Evolutionary conservation across 1,140 invertebrate genomes (phyloP).

Genomic region (Dufourea novaeangliae): DNA sequence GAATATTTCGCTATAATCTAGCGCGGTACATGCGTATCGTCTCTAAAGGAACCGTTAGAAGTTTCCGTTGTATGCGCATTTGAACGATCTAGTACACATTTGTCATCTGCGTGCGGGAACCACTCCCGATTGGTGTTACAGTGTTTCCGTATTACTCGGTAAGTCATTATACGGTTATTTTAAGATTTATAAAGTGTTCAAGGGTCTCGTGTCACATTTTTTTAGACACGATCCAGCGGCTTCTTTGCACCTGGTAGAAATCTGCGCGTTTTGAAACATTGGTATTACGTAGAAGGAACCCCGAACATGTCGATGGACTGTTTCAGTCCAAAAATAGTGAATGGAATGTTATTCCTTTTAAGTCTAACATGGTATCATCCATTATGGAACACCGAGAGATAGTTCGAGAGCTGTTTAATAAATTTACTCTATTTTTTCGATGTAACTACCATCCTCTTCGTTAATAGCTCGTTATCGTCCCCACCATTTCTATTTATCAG

Average conservation of each 20-base stretch:
- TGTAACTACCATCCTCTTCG: background rate
- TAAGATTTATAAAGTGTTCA: background rate
- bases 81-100: conserved; percentile 67
- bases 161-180: conserved; percentile 16
- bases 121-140: conserved; percentile 64
- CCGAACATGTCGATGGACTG: conserved; percentile 62
- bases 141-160: conserved; percentile 52
- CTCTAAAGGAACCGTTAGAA: conserved; percentile 64
- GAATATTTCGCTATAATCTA: background rate
- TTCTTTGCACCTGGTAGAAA: background rate
- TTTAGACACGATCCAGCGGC: background rate
- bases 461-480: background rate
- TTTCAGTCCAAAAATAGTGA: conserved; percentile 60
- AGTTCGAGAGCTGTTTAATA: background rate
- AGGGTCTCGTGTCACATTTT: background rate
- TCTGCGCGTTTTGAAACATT: conserved; percentile 2
- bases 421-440: background rate
- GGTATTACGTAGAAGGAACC: conserved; percentile 38
- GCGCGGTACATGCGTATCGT: conserved; percentile 21
- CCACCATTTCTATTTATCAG: conserved; percentile 6
- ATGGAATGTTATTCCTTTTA: conserved; percentile 52
- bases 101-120: conserved; percentile 66
- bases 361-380: background rate
- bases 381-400: conserved; percentile 2
- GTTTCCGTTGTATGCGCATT: conserved; percentile 67